Base-by-base conservation (phyloP, 2,113 vertebrate species). In the Fregata magnificens region DNA sequence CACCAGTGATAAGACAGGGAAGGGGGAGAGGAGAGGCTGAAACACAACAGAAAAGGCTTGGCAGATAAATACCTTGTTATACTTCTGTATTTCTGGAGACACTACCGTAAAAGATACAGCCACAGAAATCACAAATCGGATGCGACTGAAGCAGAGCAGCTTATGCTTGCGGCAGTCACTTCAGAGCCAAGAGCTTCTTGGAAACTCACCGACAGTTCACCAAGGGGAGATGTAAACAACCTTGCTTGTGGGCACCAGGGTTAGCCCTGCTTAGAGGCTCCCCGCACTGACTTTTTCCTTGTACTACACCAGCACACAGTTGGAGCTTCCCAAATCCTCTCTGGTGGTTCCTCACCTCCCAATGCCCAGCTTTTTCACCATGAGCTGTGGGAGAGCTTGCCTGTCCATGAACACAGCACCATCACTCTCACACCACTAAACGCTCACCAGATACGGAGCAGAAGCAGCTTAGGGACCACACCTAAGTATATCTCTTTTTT, bases 1-100 rank as follows among this genome's bases (percentile, higher is more conserved):
- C 86, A 96, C 87, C 76, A 94, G 67, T 16, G 94, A 97, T 95
- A 95, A 97, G 92, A 61, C 1, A 16, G 67, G 36, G 58, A 44
- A 89, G 53, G 79, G 94, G 93, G 82, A 89, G 55, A 87, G 53
- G 72, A 91, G 40, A 92, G 83, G 85, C 62, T 88, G 90, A 91
- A 95, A 95, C 61, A 88, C 56, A 88, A 69, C 94, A 84, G 84
- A 93, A 90, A 77, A 91, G 61, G 73, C 82, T 58, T 65, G 67
- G 62, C 85, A 95, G 84, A 94, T 76, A 93, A 87, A 90, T 69
- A 65, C 63, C 79, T 94, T 32, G 15, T 69, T 78, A 61, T 66
- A 72, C 44, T 78, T 63, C 50, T 32, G 19, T 92, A 63, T 86
- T 94, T 93, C 69, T 77, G 86, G 78, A 88, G 86, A 86, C 69